These are phyloP conservation scores for Cyclophora albipunctata DNA, from an alignment of 2,888 invertebrate species.

Conservation along the genomic window DNA sequence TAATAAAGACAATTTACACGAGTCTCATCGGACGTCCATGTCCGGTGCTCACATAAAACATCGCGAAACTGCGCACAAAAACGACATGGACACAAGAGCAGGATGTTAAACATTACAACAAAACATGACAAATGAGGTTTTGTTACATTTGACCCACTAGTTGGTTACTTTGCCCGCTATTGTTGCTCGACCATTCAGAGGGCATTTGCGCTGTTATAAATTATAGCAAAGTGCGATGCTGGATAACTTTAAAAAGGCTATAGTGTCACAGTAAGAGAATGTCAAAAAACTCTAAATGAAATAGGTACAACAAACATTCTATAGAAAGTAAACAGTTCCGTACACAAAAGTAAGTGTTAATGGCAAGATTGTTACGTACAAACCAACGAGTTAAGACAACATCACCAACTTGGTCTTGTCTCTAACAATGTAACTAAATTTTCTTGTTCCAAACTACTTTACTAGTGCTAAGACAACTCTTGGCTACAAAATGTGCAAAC, in stretches of 20 bases:
- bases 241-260: no score
- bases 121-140: constrained; percentile 30
- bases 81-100: constrained; percentile 29
- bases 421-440: constrained; percentile 20
- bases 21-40: constrained; percentile 45
- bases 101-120: constrained; percentile 39
- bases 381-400: constrained; percentile 8
- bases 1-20: no score
- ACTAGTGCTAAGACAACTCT: constrained; percentile 30
- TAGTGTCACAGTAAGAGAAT: no score
- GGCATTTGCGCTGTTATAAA: no score
- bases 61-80: constrained; percentile 42
- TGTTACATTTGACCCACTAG: constrained; percentile 18
- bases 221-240: no score
- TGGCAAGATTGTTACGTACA: not conserved
- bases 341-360: no score
- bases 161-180: constrained; percentile 6
- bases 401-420: constrained; percentile 9
- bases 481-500: constrained; percentile 11
- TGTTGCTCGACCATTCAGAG: no score
- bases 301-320: no score
- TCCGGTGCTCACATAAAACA: constrained; percentile 42
- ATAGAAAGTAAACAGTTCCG: no score
- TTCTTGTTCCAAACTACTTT: constrained; percentile 19
- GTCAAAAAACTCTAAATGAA: no score